Conservation (phyloP, 2,888 invertebrate genomes). For the Venustoraphidia nigricollis region DNA sequence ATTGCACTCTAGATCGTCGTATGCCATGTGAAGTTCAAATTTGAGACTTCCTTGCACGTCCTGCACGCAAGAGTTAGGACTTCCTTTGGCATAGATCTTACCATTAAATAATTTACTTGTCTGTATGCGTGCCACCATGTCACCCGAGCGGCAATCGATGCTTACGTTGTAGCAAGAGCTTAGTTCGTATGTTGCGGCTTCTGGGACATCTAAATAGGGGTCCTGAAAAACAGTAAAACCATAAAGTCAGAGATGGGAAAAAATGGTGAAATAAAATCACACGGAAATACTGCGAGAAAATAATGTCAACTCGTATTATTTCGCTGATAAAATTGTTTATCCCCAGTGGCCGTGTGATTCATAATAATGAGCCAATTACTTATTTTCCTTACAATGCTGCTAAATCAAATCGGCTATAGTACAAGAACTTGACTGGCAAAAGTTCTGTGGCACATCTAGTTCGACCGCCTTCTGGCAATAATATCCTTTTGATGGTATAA, state of each 20-base stretch:
- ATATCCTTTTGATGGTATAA: no score
- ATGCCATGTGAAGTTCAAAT: constrained; percentile 83
- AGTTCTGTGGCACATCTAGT: no score
- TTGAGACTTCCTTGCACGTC: constrained; percentile 78
- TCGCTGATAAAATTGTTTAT: no score
- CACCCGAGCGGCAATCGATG: constrained; percentile 80
- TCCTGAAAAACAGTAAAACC: constrained; percentile 36
- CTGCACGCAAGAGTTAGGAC: constrained; percentile 81
- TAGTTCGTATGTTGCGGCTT: constrained; percentile 82
- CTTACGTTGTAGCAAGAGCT: constrained; percentile 90
- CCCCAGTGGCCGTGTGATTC: no score
- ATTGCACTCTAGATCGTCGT: constrained; percentile 84
- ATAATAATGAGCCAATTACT: no score
- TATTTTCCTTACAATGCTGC: no score
- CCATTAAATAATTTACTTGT: constrained; percentile 87
- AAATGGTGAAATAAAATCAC: no score
- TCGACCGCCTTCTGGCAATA: no score
- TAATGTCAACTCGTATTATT: no score
- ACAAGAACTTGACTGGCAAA: no score
- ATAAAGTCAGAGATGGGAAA: background rate
- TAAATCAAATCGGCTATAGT: no score
- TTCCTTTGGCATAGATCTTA: constrained; percentile 88
- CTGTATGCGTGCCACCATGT: constrained; percentile 85
- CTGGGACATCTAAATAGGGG: constrained; percentile 79
- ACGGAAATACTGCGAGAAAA: no score